Percentiles rank a stretch among this genome's conserved stretches.
These are phyloP conservation scores for Phycodurus eques DNA, from an alignment of 2,113 vertebrate species.

Conservation along the genomic window DNA sequence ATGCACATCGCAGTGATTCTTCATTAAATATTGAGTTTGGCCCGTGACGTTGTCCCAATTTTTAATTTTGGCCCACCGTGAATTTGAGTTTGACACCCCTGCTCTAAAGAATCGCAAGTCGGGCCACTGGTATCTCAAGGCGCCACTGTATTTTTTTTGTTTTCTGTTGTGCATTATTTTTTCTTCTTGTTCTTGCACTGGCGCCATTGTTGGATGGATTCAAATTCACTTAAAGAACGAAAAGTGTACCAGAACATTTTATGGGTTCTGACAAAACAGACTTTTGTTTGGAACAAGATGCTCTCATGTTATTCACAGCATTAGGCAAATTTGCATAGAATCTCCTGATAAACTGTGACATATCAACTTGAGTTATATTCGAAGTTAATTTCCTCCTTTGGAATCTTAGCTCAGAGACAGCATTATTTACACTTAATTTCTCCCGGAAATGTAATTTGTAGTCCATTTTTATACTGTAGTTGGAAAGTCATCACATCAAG, in stretches of 20 bases:
- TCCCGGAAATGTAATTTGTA: neutral
- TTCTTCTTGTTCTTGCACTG: too few species aligned
- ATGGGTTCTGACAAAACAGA: neutral
- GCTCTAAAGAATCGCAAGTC: too few species aligned
- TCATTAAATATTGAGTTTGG: too few species aligned
- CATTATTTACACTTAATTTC: neutral
- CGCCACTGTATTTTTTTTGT: too few species aligned
- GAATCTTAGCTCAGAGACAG: neutral
- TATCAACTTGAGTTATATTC: neutral
- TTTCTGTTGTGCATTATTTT: too few species aligned
- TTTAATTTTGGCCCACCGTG: too few species aligned
- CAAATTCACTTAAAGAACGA: too few species aligned
- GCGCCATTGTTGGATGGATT: too few species aligned
- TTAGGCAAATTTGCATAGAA: neutral
- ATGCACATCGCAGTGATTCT: too few species aligned
- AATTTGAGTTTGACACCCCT: too few species aligned
- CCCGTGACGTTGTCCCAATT: too few species aligned
- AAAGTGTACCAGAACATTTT: neutral
- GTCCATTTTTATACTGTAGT: neutral
- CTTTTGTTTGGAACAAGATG: neutral
- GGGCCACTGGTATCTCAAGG: too few species aligned
- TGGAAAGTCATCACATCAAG: conserved; percentile 34
- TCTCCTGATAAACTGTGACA: neutral
- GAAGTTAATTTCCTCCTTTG: neutral
- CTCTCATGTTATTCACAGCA: neutral